Evolutionary conservation across 1,140 invertebrate species (phyloP).

Genomic region (Hyles vespertilio): DNA sequence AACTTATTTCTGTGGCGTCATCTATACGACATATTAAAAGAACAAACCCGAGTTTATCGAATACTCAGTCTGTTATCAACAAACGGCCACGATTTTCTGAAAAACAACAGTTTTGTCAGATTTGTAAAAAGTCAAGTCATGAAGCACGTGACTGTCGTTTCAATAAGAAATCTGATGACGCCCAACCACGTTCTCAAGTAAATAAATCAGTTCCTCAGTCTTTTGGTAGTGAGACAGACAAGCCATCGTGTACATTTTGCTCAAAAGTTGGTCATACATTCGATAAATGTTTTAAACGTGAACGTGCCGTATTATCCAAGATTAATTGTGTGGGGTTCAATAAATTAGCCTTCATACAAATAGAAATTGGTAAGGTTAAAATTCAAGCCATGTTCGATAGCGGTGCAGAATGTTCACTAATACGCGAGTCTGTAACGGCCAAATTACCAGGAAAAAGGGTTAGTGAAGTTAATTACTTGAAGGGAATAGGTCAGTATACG

Average conservation of each 20-base stretch:
- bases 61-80: no score
- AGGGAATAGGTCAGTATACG: slow-evolving; percentile 9
- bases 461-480: not conserved
- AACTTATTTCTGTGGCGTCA: slow-evolving; percentile 14
- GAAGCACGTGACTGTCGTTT: slow-evolving; percentile 7
- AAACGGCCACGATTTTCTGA: not conserved
- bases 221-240: not conserved
- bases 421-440: no score
- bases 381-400: no score
- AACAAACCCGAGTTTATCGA: no score
- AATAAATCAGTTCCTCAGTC: not conserved
- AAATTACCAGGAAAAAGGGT: no score
- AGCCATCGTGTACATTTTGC: slow-evolving; percentile 10
- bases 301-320: slow-evolving; percentile 19
- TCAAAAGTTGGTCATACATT: slow-evolving; percentile 22
- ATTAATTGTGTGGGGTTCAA: not conserved
- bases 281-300: slow-evolving; percentile 24
- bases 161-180: not conserved
- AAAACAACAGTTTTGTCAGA: not conserved
- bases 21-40: slow-evolving; percentile 4
- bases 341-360: not conserved
- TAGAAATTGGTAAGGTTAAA: no score
- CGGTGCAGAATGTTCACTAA: no score
- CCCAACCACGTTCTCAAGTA: slow-evolving; percentile 1
- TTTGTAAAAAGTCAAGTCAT: slow-evolving; percentile 20